Evolutionary conservation across 2,888 invertebrate genomes (phyloP), one percentile per base, ranked within the genome.

Genomic region (Plagodis dolabraria): DNA sequence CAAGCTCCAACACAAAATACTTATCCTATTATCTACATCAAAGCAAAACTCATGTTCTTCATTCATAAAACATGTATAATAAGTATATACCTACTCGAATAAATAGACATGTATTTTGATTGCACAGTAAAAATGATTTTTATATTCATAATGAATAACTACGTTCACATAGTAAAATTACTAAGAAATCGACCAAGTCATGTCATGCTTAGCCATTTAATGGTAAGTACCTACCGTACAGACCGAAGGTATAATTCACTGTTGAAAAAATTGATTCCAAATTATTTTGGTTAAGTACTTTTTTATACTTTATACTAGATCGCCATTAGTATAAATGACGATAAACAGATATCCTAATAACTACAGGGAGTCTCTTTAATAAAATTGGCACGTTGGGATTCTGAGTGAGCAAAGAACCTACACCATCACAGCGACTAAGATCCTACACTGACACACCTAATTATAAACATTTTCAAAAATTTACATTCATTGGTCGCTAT

Each of bases 401-500:
- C 5, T 11, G 35, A 49, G 4, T 45, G 48, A 48, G 36, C 47
- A 44, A 44, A 47, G 44, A 11, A 11, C 45, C 36, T 53, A 53
- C 22, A 9, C 10, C 7, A 45, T 45, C 40, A 22, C 22, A 49
- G 11, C 34, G 49, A 50, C 34, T 7, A 51, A 43, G 12, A 38
- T 33, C 35, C 36, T 45, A 45, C 46, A 35, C 7, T 22, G 22
- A 22, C 45, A 33, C 36, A 38, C 45, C 33, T 46, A 46, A 43
- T 22, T 22, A 22, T 47, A 57, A 51, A 51, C 46, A 11, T 47
- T 47, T 45, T 57, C 57, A 35, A 57, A 56, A 57, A 51, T 50
- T 47, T 22, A 46, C 47, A 35, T 2, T 43, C 22, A n/a, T 8
- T 10, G n/a, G 9, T 6, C 12, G 33, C 36, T 56, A 47, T 34